Base-by-base conservation (phyloP, 2,888 invertebrate species). In the Drosophila basisetae region DNA sequence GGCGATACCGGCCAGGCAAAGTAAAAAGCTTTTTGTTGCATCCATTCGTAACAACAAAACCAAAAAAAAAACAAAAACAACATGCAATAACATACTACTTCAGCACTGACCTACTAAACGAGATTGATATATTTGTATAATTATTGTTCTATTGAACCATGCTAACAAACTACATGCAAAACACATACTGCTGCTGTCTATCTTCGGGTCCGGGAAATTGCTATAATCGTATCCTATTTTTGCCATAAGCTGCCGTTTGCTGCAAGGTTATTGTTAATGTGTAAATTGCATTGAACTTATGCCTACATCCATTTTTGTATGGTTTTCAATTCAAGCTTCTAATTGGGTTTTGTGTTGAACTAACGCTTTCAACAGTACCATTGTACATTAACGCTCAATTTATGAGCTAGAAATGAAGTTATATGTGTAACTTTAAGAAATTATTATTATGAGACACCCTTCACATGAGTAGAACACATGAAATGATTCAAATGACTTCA, bases 1-100 rank as follows among this genome's bases (percentile, higher is more conserved):
- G 72, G 67, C 54, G 62, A 59, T 73, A 49, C 73, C 67, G 73
- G 74, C 59, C 81, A 83, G 72, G 71, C 83, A 69, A 80, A 75
- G 76, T 82, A 75, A 78, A 70, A 52, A 59, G 70, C 41, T 67
- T 68, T 62, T 50, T 65, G 58, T 76, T 68, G 75, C 62, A 68
- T 39, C 54, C 37, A 47, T 22, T 22, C 43, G 64, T 64, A 68
- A 74, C 60, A 54, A 49, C 63, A 50, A 49, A 28, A 73, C 13
- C 60, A 31, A 25, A 58, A 16, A 54, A 58, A 60, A 37, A 43
- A 39, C 4, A 5, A 30, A 30, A 30, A 28, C 2, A 53, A 59
- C 11, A 30, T 37, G 28, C 43, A 66, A 39, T 60, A 59, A 59
- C 31, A 43, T 25, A 39, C 37, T 62, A 62, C 50, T 25, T 63